Conservation (phyloP, 2,888 invertebrate species). For the Stenchaetothrips biformis region DNA sequence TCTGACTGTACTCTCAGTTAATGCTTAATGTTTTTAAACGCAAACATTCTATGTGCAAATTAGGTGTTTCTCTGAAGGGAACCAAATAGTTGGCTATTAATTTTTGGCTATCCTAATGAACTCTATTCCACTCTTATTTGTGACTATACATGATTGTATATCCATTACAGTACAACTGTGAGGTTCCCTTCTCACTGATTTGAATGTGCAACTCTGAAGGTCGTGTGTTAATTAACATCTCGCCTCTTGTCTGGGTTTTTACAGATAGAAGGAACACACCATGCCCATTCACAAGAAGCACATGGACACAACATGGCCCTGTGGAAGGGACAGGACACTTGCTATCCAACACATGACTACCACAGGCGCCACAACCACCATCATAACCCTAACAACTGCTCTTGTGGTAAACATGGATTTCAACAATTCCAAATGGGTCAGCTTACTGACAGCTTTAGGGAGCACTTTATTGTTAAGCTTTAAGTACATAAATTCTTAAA, state of each 20-base stretch:
- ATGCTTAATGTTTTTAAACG: not conserved
- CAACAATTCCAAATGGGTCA: constrained; percentile 18
- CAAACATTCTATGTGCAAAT: not conserved
- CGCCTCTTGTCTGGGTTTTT: constrained; percentile 20
- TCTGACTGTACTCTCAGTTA: constrained; percentile 10
- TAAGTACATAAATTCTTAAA: constrained; percentile 1
- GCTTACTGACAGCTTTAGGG: constrained; percentile 15
- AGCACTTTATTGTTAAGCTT: constrained; percentile 23
- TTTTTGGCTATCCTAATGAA: too few species aligned
- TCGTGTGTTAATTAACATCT: constrained; percentile 10
- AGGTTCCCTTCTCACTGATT: not conserved
- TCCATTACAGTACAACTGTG: not conserved
- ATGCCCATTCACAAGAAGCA: constrained; percentile 23
- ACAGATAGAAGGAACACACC: constrained; percentile 14
- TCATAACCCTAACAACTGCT: not conserved
- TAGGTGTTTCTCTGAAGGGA: not conserved
- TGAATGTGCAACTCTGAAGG: not conserved
- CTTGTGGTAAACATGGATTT: constrained; percentile 23
- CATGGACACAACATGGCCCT: constrained; percentile 9
- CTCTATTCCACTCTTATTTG: too few species aligned
- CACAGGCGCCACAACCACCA: constrained; percentile 16
- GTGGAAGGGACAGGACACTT: not conserved
- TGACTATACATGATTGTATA: too few species aligned
- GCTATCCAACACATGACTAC: constrained; percentile 18
- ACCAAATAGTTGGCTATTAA: not conserved